Base-by-base conservation (phyloP, 2,888 invertebrate species). In the Sepioteuthis lessoniana region DNA sequence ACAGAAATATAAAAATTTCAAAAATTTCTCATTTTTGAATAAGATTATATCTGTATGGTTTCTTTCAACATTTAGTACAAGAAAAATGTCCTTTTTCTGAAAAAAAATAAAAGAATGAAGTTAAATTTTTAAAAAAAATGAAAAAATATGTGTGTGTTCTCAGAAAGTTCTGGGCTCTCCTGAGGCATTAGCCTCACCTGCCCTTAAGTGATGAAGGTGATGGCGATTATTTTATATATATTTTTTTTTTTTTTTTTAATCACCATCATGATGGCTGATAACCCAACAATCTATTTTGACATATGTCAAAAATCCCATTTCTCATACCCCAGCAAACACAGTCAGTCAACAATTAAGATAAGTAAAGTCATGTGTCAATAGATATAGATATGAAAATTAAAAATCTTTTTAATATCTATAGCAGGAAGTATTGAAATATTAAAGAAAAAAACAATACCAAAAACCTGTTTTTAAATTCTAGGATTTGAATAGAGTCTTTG, bases 111-210 rank as follows among this genome's bases (percentile, higher is more conserved):
- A 47, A 13, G 13, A 16, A 16, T 1, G 10, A 47, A 47, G 1
- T 47, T 21, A 55, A 28, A 55, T n/a, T n/a, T n/a, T n/a, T 5
- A 25, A 55, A 55, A n/a, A 76, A 76, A 76, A 76, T 0, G 31
- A n/a, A n/a, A 35, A 76, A 76, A n/a, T 16, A 76, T 76, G 76
- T 35, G n/a, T 76, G 76, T 76, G 76, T 76, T 76, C 76, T 76
- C 76, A 76, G 76, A 76, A 76, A 76, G 76, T 76, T 76, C 76
- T 76, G 76, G 76, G 76, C 76, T 76, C 76, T 76, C 76, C 76
- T 76, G 76, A 76, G 76, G 76, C n/a, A n/a, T 25, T n/a, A n/a
- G 76, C n/a, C 76, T 76, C 76, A 76, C 76, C 76, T 76, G 76
- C 76, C 76, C 76, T 35, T 16, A 76, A 16, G 16, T n/a, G 76